Percentiles rank a stretch among this genome's conserved stretches.
These are phyloP conservation scores for Nylanderia fulva DNA, from an alignment of 1,140 invertebrate genomes.

Conservation along the genomic window DNA sequence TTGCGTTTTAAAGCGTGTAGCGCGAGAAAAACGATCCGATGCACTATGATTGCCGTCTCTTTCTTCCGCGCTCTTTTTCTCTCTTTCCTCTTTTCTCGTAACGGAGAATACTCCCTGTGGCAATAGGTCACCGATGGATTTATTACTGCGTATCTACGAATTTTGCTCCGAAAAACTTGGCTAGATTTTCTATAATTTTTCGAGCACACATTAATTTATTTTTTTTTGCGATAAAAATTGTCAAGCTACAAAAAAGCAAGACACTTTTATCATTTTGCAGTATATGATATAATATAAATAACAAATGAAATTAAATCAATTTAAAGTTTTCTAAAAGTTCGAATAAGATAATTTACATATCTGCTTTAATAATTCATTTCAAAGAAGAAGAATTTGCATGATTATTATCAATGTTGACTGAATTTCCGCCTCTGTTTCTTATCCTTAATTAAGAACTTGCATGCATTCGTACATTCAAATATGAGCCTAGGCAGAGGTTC, in stretches of 20 bases:
- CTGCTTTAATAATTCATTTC: neutral
- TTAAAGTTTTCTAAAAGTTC: neutral
- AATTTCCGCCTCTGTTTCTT: neutral
- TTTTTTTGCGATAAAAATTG: neutral
- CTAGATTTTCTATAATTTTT: conserved; percentile 47
- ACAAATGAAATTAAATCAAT: neutral
- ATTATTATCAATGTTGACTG: neutral
- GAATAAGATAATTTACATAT: neutral
- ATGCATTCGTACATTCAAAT: neutral
- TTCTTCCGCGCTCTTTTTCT: neutral
- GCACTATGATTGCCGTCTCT: conserved; percentile 63
- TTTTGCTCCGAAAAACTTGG: conserved; percentile 57
- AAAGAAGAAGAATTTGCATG: neutral
- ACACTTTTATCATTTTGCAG: neutral
- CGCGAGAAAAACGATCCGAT: conserved; percentile 69
- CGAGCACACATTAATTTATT: neutral
- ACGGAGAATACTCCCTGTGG: conserved; percentile 64
- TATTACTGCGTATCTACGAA: conserved; percentile 66
- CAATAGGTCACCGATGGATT: conserved; percentile 70
- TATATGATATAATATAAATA: neutral
- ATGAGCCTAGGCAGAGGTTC: conserved; percentile 1
- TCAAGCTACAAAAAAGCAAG: neutral
- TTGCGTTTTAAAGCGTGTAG: conserved; percentile 73
- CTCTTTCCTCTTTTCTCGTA: conserved; percentile 50
- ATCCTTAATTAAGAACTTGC: conserved; percentile 40